These are phyloP conservation scores for Oscheius sp. DNA, from an alignment of 1,140 invertebrate species.

Conservation along the genomic window DNA sequence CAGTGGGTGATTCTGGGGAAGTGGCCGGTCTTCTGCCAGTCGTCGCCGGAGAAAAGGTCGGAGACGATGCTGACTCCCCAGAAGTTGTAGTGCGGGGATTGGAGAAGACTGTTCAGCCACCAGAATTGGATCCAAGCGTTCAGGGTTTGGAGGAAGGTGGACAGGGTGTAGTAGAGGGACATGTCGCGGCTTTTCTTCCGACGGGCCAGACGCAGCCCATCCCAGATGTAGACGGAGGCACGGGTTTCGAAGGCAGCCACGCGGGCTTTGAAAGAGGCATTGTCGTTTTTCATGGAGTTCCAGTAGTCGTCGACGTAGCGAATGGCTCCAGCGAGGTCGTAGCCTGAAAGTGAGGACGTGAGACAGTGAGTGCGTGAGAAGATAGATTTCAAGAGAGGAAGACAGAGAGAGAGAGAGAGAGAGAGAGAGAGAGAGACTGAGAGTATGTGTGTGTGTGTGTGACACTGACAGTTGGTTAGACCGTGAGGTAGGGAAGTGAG, in stretches of 20 bases:
- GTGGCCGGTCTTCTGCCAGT: slow-evolving; percentile 60
- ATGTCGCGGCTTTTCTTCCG: slow-evolving; percentile 48
- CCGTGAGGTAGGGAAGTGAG: too few species aligned
- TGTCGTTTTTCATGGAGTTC: slow-evolving; percentile 39
- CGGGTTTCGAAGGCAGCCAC: slow-evolving; percentile 51
- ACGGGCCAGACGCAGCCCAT: slow-evolving; percentile 52
- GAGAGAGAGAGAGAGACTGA: too few species aligned
- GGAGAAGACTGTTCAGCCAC: slow-evolving; percentile 53
- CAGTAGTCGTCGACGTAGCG: slow-evolving; percentile 51
- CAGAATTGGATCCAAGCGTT: slow-evolving; percentile 26
- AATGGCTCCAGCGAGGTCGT: slow-evolving; percentile 50
- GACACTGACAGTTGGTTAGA: too few species aligned
- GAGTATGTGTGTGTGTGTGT: too few species aligned
- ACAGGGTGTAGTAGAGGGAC: slow-evolving; percentile 51
- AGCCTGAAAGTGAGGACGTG: too few species aligned
- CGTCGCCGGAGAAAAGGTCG: slow-evolving; percentile 50
- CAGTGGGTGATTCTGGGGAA: slow-evolving; percentile 60
- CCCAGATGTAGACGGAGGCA: slow-evolving; percentile 57
- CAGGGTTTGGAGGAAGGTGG: slow-evolving; percentile 50
- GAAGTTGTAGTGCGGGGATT: slow-evolving; percentile 51
- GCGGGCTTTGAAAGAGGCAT: slow-evolving; percentile 42
- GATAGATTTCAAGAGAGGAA: too few species aligned
- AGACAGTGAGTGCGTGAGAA: too few species aligned
- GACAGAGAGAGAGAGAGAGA: too few species aligned
- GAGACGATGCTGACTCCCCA: slow-evolving; percentile 48